These are phyloP conservation scores for Centropristis striata DNA, from an alignment of 2,113 vertebrate species.

Conservation along the genomic window DNA sequence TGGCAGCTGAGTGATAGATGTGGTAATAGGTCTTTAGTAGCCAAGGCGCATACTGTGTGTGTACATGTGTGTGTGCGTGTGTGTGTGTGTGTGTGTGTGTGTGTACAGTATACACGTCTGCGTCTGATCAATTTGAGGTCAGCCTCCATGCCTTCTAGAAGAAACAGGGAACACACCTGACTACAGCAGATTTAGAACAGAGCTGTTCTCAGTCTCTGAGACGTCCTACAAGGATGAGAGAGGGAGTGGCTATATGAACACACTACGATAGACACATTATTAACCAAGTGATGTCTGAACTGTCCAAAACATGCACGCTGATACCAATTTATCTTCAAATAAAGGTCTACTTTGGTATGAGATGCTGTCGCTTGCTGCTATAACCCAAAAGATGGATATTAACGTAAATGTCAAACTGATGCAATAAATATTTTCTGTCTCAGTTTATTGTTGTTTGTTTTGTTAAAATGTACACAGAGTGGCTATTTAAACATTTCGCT, in stretches of 20 bases:
- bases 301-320: slow-evolving; percentile 46
- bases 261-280: slow-evolving; percentile 64
- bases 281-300: slow-evolving; percentile 5
- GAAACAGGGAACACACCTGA: slow-evolving; percentile 85
- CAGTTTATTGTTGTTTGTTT: not conserved
- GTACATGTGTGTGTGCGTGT: slow-evolving; percentile 27
- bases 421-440: not conserved
- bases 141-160: slow-evolving; percentile 81
- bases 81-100: slow-evolving; percentile 27
- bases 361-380: not conserved
- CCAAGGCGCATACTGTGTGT: slow-evolving; percentile 57
- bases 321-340: not conserved
- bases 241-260: slow-evolving; percentile 83
- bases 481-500: not conserved
- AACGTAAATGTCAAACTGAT: slow-evolving; percentile 4
- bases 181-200: slow-evolving; percentile 86
- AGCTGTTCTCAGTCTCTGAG: slow-evolving; percentile 86
- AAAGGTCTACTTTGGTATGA: not conserved
- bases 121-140: slow-evolving; percentile 61
- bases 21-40: slow-evolving; percentile 51
- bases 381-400: not conserved
- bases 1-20: slow-evolving; percentile 53
- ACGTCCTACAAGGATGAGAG: slow-evolving; percentile 85
- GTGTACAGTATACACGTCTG: slow-evolving; percentile 54
- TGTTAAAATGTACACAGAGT: not conserved